Percentiles rank a stretch among this genome's conserved stretches.
Evolutionary conservation across 2,888 invertebrate species (phyloP).

Genomic region (Nemurella pictetii): DNA sequence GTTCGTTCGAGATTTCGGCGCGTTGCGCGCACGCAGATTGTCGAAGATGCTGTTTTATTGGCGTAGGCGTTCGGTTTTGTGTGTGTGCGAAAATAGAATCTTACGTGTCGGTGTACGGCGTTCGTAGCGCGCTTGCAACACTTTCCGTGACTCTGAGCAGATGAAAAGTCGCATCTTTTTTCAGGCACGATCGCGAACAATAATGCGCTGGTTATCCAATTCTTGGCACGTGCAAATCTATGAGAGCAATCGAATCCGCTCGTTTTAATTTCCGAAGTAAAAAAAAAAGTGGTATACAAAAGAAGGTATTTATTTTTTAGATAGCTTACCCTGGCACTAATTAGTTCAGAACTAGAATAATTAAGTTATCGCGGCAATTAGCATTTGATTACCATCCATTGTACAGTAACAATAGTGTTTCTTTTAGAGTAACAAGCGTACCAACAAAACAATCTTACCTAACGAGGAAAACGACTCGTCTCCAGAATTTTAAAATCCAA

Average conservation of each 20-base stretch:
- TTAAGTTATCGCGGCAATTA: background rate
- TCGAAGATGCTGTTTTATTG: background rate
- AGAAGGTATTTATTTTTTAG: background rate
- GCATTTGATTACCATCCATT: background rate
- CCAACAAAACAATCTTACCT: background rate
- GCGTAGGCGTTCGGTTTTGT: background rate
- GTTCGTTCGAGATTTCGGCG: background rate
- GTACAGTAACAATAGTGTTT: background rate
- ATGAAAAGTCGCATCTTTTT: background rate
- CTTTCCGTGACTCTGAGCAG: too few relatives aligned
- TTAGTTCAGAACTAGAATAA: background rate
- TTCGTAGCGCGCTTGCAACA: too few relatives aligned
- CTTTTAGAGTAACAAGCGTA: background rate
- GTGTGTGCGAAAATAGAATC: background rate
- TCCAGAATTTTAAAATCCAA: background rate
- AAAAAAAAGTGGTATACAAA: too few relatives aligned
- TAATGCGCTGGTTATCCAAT: background rate
- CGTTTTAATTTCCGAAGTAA: background rate
- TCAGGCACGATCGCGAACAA: background rate
- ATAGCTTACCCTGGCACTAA: background rate
- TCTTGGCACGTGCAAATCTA: background rate
- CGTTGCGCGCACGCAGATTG: too few relatives aligned
- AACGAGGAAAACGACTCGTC: background rate
- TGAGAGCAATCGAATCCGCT: background rate
- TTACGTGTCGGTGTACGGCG: background rate